Base-by-base conservation (phyloP, 1,140 invertebrate species). In the Drosophila rhopaloa region DNA sequence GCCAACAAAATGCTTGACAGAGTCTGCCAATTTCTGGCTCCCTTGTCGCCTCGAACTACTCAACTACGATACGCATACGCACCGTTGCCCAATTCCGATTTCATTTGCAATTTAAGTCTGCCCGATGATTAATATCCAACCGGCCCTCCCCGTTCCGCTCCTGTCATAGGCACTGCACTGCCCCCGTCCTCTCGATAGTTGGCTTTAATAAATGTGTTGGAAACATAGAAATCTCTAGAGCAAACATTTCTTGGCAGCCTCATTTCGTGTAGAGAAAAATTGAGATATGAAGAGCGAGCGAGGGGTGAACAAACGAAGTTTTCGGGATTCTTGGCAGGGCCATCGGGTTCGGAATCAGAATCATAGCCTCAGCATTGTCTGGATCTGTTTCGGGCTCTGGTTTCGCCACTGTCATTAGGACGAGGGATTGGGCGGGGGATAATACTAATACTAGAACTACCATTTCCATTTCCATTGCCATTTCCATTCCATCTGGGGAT, bases 101-200 rank as follows among this genome's bases (percentile, higher is more conserved):
- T 76, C 70, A 74, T 63, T 74, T 75, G 72, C 72, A 74, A 75
- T 74, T 75, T 75, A 75, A 75, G 68, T 62, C 72, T 74, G 70
- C 50, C 56, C 56, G 53, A 75, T 76, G 73, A 76, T 76, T 76
- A 76, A 76, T 76, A 75, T 73, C 68, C 70, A 44, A 13, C 44
- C 27, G 11, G 14, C 7, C 27, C 2, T 9, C 40, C n/a, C 37
- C 59, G 4, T 50, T 13, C 19, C 41, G 14, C 2, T 37, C 65
- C 51, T 58, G 68, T 71, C 68, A 71, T 72, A 76, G 56, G 60
- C 72, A 56, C 40, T 71, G 70, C 67, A 72, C 41, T 71, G 35
- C 13, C 27, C 37, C 38, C 29, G 14, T 13, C 37, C 35, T 5
- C n/a, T n/a, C 50, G 9, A 62, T 55, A 55, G 48, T 77, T 54